phyloP scores from a whole-genome alignment of 2,113 vertebrate species.

The Salvelinus fontinalis region DNA sequence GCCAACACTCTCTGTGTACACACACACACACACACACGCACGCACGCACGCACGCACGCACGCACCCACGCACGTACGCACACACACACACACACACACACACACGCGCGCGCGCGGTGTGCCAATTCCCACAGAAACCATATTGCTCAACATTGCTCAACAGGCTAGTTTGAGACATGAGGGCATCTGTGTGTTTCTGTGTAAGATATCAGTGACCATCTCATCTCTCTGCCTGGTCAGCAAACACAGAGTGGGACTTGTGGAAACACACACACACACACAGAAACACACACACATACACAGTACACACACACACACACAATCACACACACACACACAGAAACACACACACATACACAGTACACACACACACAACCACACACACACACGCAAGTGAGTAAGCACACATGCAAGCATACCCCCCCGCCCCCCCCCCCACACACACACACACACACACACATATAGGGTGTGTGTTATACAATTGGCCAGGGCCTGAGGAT shows the following conservation, averaged over 20 bases:
- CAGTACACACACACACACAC: neutral
- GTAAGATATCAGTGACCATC: slow-evolving; percentile 60
- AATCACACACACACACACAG: neutral
- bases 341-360: slow-evolving; percentile 2
- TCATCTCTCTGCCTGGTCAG: slow-evolving; percentile 45
- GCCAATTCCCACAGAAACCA: slow-evolving; percentile 56
- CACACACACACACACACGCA: neutral
- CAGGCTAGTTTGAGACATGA: slow-evolving; percentile 11
- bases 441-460: neutral
- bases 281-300: neutral
- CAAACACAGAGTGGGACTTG: slow-evolving; percentile 70
- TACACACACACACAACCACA: neutral
- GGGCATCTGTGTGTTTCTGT: slow-evolving; percentile 28
- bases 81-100: slow-evolving; percentile 5
- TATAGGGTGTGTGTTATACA: neutral
- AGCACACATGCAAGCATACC: neutral
- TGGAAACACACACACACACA: neutral
- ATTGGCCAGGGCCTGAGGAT: no score
- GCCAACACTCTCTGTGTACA: neutral
- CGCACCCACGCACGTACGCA: slow-evolving; percentile 6
- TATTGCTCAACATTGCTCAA: slow-evolving; percentile 30
- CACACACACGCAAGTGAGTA: slow-evolving; percentile 1
- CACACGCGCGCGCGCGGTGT: slow-evolving; percentile 27
- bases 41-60: slow-evolving; percentile 4
- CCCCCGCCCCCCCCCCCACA: slow-evolving; percentile 17